Percentiles rank a stretch among this genome's conserved stretches.
Evolutionary conservation across 64 coral and sea anemone genomes (phyloP).

Genomic region (Montipora foliosa): DNA sequence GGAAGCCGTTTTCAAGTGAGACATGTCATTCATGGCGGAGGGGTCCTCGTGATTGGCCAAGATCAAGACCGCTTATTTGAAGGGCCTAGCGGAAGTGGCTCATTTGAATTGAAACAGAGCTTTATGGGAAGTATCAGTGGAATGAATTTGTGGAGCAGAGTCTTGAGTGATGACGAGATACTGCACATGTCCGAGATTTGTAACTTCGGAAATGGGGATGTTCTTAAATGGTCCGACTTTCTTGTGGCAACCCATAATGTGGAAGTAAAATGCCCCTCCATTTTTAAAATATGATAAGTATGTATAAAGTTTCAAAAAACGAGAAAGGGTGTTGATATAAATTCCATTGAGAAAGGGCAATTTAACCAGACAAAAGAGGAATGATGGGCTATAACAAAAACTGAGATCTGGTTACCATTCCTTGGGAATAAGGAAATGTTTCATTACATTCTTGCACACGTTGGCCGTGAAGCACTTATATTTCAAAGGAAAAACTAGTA

Average conservation of each 20-base stretch:
- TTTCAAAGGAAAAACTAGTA: no score
- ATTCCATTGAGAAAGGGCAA: no score
- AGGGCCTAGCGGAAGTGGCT: no score
- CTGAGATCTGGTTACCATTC: no score
- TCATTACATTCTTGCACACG: no score
- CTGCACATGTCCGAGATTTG: constrained; percentile 2
- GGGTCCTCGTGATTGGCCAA: constrained; percentile 5
- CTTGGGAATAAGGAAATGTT: no score
- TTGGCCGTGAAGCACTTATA: no score
- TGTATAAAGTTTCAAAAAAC: no score
- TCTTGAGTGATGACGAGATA: background rate
- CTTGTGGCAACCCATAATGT: background rate
- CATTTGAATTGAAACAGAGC: background rate
- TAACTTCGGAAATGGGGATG: background rate
- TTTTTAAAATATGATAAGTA: no score
- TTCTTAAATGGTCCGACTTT: constrained; percentile 31
- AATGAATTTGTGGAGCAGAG: constrained; percentile 19
- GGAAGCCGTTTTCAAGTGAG: background rate
- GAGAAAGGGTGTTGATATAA: no score
- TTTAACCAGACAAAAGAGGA: no score
- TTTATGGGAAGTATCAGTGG: constrained; percentile 9
- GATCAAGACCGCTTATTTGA: background rate
- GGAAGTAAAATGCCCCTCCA: background rate
- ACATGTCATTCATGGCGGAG: background rate
- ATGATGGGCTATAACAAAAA: no score